These are phyloP conservation scores for Molossus alvarezi DNA, from an alignment of 2,797 vertebrate species.

Conservation along the genomic window DNA sequence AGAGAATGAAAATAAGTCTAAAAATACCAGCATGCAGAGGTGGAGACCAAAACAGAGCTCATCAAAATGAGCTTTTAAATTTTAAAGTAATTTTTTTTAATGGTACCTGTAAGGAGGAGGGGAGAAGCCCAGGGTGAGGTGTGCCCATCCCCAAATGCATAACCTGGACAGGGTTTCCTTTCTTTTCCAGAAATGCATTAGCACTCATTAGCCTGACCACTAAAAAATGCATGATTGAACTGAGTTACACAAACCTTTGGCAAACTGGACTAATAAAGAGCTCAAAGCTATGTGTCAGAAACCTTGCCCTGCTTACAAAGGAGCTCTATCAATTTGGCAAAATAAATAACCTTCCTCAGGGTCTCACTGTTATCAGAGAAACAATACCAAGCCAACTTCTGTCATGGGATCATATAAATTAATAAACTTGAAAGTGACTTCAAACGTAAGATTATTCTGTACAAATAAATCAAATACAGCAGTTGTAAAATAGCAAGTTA, in stretches of 20 bases:
- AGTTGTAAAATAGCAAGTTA: neutral
- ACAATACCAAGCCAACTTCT: neutral
- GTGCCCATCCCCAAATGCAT: neutral
- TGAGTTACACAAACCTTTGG: neutral
- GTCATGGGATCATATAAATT: neutral
- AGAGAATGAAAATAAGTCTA: neutral
- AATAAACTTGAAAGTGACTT: constrained; percentile 10
- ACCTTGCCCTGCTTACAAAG: neutral
- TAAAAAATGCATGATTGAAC: fast-evolving
- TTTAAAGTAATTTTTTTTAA: neutral
- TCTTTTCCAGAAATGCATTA: neutral
- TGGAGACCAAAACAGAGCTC: neutral
- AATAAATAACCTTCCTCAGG: neutral
- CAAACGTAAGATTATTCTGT: neutral
- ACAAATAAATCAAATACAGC: neutral
- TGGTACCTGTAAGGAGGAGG: neutral
- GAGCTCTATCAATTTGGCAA: neutral
- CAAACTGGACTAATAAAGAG: neutral
- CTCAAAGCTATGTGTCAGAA: neutral
- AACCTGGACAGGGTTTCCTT: neutral
- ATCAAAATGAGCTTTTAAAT: neutral
- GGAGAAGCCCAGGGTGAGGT: neutral
- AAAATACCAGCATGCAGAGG: neutral
- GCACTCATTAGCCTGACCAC: neutral
- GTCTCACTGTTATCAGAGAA: neutral